phyloP scores from a whole-genome alignment of 1,140 invertebrate genomes.

The Zaprionus vittiger region DNA sequence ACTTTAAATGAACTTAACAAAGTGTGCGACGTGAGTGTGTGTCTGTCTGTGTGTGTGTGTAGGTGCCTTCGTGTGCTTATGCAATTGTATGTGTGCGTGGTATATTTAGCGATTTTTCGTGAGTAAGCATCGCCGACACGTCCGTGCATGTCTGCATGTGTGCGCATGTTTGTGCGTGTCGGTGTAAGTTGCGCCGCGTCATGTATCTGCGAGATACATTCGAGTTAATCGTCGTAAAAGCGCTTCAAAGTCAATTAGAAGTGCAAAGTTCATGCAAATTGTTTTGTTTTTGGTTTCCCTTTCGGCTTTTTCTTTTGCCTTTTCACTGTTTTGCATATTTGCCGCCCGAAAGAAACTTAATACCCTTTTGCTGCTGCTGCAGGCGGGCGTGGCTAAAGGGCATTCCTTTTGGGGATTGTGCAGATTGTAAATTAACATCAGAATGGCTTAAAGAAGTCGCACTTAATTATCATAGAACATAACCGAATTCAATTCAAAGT shows the following conservation, averaged over 20 bases:
- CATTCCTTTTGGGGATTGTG: neutral
- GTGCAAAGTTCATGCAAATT: slow-evolving; percentile 60
- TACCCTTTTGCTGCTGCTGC: neutral
- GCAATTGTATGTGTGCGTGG: neutral
- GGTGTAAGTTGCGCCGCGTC: slow-evolving; percentile 17
- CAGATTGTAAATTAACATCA: slow-evolving; percentile 6
- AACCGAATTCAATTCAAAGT: slow-evolving; percentile 1
- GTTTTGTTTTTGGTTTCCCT: slow-evolving; percentile 8
- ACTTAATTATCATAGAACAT: neutral
- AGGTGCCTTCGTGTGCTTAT: neutral
- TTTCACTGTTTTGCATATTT: slow-evolving; percentile 6
- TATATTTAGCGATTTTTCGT: slow-evolving; percentile 25
- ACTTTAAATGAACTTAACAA: slow-evolving; percentile 75
- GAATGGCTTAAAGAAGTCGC: neutral
- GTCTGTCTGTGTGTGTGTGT: slow-evolving; percentile 9
- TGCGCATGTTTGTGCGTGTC: neutral
- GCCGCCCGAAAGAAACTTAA: slow-evolving; percentile 5
- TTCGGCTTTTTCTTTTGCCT: neutral
- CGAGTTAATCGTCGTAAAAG: slow-evolving; percentile 65
- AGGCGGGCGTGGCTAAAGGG: too few species aligned
- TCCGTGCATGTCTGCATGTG: neutral
- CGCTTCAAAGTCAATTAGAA: slow-evolving; percentile 68
- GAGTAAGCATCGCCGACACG: neutral
- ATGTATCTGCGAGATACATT: slow-evolving; percentile 65
- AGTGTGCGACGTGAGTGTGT: slow-evolving; percentile 45